Evolutionary conservation across 2,113 vertebrate genomes (phyloP), one percentile per base, ranked within the genome.

Genomic region (Acinonyx jubatus): DNA sequence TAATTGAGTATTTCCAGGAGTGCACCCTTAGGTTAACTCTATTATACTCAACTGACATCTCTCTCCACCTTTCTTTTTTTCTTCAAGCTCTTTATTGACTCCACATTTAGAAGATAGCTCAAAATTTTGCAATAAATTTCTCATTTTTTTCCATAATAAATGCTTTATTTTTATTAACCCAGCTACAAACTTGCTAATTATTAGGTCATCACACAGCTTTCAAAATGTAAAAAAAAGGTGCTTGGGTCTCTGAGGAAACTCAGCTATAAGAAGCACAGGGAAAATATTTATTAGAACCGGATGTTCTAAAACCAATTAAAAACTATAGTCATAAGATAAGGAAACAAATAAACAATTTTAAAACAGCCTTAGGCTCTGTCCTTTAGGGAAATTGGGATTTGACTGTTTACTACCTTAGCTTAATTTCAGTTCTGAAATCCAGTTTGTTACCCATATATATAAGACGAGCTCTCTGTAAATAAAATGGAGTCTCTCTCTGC

Each of bases 371-470:
- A 50, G 55, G 50, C 31, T 83, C 87, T 65, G 16, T 84, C 73
- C 81, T 88, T 85, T 55, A 71, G 29, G 65, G 69, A 96, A 89
- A 92, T 76, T 93, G 15, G 69, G 45, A 9, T 92, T 91, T 84
- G 19, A 33, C 18, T 29, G 4, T 93, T 88, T 66, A 88, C 63
- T 79, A 61, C 57, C 7, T 73, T 45, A 21, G 50, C 2, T 95
- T 80, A 92, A 92, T 76, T 76, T 94, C 38, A 73, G 23, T 95
- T 94, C 41, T 91, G 69, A 97, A 94, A 92, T 85, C 48, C 50
- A 81, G 36, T 89, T 97, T 92, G 63, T 79, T 83, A 85, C 7
- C 27, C n/a, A 52, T n/a, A 83, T 48, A 80, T 84, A 83, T 89
- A 92, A 93, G 96, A 84, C 7, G 0, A 23, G 1, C 16, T 82